Evolutionary conservation across 2,797 vertebrate species (phyloP), one percentile per base, ranked within the genome.

Genomic region (Tokudaia muenninki): DNA sequence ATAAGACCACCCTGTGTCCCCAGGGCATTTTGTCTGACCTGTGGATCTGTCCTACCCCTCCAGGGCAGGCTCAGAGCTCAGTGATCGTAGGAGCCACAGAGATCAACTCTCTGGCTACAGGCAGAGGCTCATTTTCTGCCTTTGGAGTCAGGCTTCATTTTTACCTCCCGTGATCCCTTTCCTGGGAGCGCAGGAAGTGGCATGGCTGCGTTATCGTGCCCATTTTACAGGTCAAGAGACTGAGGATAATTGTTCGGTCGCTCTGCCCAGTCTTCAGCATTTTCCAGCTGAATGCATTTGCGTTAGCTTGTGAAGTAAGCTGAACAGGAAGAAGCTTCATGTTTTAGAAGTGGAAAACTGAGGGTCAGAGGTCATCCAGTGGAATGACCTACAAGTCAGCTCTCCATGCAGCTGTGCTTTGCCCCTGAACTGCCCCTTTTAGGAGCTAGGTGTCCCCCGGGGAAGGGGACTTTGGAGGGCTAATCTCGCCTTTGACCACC

Each of bases 221-320:
- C 72, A 87, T 91, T 95, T 93, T 50, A 91, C 21, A 91, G 70
- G n/a, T 91, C 97, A 80, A 75, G 67, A 52, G 92, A 67, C 37
- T n/a, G 22, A 80, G 65, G 75, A 10, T 65, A 91, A 65, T 34
- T 37, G 4, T n/a, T 44, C 59, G 41, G 52, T 41, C 50, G 52
- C 34, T 41, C 21, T 44, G 82, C 59, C 87, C 84, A 78, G 41
- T 44, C 78, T 59, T 89, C 17, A 75, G 78, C 67, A 29, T 77
- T 67, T 94, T 81, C 74, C 11, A 81, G 41, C 84, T 57, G 44
- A 77, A 92, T 31, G 21, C 50, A 74, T 83, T 81, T 80, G 82
- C 47, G 50, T 82, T 79, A 65, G 67, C 52, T 82, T 92, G 75
- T 77, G 87, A 88, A 70, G 81, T 26, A n/a, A 86, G 8, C 44